Evolutionary conservation across 2,888 invertebrate genomes (phyloP).

Genomic region (Latheticus oryzae): DNA sequence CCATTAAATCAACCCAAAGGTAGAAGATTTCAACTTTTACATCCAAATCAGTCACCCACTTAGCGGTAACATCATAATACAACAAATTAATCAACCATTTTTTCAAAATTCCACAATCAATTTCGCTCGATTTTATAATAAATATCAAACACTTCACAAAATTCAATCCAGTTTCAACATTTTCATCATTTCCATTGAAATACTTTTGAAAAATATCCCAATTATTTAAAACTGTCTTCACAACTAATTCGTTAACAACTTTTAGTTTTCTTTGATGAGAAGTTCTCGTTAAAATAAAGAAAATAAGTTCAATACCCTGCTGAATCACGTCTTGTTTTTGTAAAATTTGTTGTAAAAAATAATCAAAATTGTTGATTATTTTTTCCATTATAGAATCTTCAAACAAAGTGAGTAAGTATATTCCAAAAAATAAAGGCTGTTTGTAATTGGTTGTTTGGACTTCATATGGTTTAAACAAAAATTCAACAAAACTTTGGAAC

Average conservation of each 20-base stretch:
- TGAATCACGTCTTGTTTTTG: constrained; percentile 18
- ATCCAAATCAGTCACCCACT: constrained; percentile 31
- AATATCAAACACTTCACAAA: constrained; percentile 48
- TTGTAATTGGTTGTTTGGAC: constrained; percentile 51
- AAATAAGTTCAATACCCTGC: constrained; percentile 40
- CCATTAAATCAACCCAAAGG: constrained; percentile 42
- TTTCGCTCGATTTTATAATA: constrained; percentile 39
- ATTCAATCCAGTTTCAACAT: constrained; percentile 48
- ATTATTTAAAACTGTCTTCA: constrained; percentile 43
- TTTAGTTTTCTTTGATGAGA: constrained; percentile 41
- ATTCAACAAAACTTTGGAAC: constrained; percentile 47
- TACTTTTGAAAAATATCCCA: constrained; percentile 51
- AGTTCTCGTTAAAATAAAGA: constrained; percentile 41
- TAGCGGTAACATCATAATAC: constrained; percentile 21
- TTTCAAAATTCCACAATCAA: constrained; percentile 11
- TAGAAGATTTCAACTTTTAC: constrained; percentile 50
- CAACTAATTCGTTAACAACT: constrained; percentile 33
- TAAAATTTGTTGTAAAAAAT: constrained; percentile 43
- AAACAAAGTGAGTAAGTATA: constrained; percentile 56
- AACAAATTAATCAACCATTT: constrained; percentile 36
- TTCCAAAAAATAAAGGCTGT: constrained; percentile 50
- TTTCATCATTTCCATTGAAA: constrained; percentile 45
- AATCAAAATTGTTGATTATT: constrained; percentile 51
- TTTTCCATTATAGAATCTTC: constrained; percentile 50
- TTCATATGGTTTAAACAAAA: constrained; percentile 45